Conservation (phyloP, 2,888 invertebrate genomes). For the Diarsia rubi region DNA sequence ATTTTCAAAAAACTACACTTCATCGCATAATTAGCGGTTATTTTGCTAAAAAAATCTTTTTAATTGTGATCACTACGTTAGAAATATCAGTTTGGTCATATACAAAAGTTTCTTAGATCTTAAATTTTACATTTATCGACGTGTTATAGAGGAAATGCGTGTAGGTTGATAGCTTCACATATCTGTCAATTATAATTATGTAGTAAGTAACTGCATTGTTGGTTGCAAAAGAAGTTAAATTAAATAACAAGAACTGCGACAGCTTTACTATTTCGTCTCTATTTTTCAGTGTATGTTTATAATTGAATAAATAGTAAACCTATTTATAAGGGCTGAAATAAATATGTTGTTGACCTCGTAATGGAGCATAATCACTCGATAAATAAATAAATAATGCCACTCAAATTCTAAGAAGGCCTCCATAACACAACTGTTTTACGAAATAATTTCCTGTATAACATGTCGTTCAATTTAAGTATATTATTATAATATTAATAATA, state of each 20-base stretch:
- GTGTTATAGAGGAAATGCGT: slow-evolving; percentile 43
- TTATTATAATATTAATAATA: slow-evolving; percentile 66
- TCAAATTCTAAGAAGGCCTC: not conserved
- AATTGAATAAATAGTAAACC: not conserved
- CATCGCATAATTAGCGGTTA: slow-evolving; percentile 51
- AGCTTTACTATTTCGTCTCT: not conserved
- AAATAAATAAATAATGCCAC: slow-evolving; percentile 2
- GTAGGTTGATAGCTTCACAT: not conserved
- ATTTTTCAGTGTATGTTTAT: not conserved
- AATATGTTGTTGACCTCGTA: not conserved
- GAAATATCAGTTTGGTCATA: slow-evolving; percentile 72
- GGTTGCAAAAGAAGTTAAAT: not conserved
- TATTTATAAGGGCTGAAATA: not conserved
- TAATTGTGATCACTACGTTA: slow-evolving; percentile 60
- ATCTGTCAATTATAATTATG: not conserved
- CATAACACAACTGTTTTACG: not conserved
- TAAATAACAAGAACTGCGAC: not conserved
- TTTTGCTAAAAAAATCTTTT: slow-evolving; percentile 49
- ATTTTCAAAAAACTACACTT: slow-evolving; percentile 72
- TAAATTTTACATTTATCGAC: slow-evolving; percentile 46
- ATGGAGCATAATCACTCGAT: not conserved
- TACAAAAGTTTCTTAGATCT: slow-evolving; percentile 67
- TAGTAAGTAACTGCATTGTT: not conserved
- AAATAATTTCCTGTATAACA: slow-evolving; percentile 43
- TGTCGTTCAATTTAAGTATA: slow-evolving; percentile 45